Conservation (phyloP, 35 echinoderm and acorn worm genomes). For the Holothuria glaberrima region DNA sequence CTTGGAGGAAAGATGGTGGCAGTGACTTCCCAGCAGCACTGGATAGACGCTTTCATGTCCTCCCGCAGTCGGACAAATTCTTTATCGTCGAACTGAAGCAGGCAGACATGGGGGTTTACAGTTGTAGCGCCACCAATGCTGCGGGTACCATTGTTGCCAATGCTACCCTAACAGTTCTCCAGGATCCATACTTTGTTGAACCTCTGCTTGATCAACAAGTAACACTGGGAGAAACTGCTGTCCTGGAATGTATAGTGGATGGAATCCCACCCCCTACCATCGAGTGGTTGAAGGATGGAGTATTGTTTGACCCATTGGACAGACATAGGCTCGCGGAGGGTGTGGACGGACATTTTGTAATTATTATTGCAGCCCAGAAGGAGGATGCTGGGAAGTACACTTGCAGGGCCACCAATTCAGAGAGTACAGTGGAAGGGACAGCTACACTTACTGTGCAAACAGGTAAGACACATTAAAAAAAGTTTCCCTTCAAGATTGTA, state of each 20-base stretch:
- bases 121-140: conserved; percentile 83
- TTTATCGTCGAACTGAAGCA: conserved; percentile 83
- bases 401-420: conserved; percentile 75
- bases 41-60: conserved; percentile 85
- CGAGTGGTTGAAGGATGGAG: conserved; percentile 75
- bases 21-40: conserved; percentile 88
- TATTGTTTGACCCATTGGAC: conserved; percentile 56
- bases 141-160: conserved; percentile 91
- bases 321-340: conserved; percentile 54
- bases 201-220: conserved; percentile 59
- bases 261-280: conserved; percentile 79
- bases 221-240: conserved; percentile 60
- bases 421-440: conserved; percentile 53
- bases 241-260: conserved; percentile 78
- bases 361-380: conserved; percentile 58
- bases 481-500: background rate
- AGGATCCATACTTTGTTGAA: conserved; percentile 70
- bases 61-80: conserved; percentile 70
- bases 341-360: conserved; percentile 70
- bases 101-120: conserved; percentile 87
- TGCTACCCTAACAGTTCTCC: conserved; percentile 86
- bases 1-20: conserved; percentile 97
- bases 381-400: conserved; percentile 78
- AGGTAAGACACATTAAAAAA: conserved; percentile 35
- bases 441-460: conserved; percentile 57